Evolutionary conservation across 2,888 invertebrate species (phyloP).

Genomic region (Cantharis nigra): DNA sequence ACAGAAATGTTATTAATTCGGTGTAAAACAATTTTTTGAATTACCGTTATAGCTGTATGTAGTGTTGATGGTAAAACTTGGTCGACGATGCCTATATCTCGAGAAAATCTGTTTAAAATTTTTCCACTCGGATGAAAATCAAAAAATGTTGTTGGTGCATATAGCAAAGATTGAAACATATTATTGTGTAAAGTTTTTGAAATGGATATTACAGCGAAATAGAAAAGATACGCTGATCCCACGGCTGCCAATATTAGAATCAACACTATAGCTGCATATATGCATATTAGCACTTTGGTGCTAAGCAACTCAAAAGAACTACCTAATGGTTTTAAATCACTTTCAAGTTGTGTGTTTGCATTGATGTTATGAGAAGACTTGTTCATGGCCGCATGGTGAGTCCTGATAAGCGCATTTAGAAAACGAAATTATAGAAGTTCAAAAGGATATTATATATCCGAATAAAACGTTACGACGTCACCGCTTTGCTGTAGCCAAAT

Average conservation of each 20-base stretch:
- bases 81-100: conserved; percentile 81
- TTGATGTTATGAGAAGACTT: background rate
- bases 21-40: background rate
- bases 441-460: too few relatives aligned
- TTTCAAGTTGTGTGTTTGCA: background rate
- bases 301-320: background rate
- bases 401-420: background rate
- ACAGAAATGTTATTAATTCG: background rate
- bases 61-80: conserved; percentile 64
- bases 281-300: conserved; percentile 56
- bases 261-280: conserved; percentile 63
- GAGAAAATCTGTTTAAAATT: conserved; percentile 80
- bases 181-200: conserved; percentile 70
- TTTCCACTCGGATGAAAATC: conserved; percentile 82
- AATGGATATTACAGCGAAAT: conserved; percentile 62
- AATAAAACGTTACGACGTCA: too few relatives aligned
- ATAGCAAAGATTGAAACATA: conserved; percentile 66
- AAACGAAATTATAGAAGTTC: background rate
- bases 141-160: conserved; percentile 64
- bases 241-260: conserved; percentile 62
- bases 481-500: too few relatives aligned
- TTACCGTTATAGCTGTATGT: background rate
- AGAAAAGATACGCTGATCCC: conserved; percentile 68
- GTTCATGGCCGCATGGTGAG: background rate
- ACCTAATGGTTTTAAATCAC: background rate